phyloP scores from a whole-genome alignment of 2,113 vertebrate genomes.

The Ptilonorhynchus violaceus region DNA sequence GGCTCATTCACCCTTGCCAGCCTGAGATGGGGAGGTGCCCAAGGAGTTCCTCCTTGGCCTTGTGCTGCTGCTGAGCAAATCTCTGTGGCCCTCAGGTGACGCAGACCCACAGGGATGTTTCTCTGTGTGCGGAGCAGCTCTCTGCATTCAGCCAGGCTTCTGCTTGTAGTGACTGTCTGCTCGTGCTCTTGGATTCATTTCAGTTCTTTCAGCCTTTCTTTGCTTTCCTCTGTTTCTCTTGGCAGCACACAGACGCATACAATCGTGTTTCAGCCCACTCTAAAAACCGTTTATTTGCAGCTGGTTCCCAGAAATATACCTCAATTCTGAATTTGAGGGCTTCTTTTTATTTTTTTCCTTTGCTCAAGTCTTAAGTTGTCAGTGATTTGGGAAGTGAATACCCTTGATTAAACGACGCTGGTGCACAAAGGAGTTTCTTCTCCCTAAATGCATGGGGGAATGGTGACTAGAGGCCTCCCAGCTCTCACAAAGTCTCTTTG shows the following conservation, averaged over 20 bases:
- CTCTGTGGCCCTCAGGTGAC: not conserved
- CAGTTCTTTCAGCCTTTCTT: not conserved
- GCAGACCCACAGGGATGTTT: not conserved
- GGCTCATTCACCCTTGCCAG: not conserved
- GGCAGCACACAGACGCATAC: not conserved
- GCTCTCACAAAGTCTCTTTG: not conserved
- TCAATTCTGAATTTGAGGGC: not conserved
- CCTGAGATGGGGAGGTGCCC: not conserved
- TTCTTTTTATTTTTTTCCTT: not conserved
- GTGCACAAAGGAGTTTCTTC: not conserved
- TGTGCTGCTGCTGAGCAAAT: fast-evolving
- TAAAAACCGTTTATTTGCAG: not conserved
- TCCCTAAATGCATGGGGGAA: not conserved
- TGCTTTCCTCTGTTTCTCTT: not conserved
- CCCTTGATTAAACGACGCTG: not conserved
- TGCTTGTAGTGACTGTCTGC: fast-evolving
- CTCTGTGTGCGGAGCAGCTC: fast-evolving
- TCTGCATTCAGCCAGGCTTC: not conserved
- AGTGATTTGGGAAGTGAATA: not conserved
- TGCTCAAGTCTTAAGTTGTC: not conserved
- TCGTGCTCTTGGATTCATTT: not conserved
- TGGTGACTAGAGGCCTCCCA: not conserved
- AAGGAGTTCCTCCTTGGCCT: not conserved
- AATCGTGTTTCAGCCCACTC: not conserved
- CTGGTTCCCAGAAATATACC: not conserved